Percentiles rank a stretch among this genome's conserved stretches.
These are phyloP conservation scores for Morinoia aosen DNA, from an alignment of 2,888 invertebrate genomes.

Conservation along the genomic window DNA sequence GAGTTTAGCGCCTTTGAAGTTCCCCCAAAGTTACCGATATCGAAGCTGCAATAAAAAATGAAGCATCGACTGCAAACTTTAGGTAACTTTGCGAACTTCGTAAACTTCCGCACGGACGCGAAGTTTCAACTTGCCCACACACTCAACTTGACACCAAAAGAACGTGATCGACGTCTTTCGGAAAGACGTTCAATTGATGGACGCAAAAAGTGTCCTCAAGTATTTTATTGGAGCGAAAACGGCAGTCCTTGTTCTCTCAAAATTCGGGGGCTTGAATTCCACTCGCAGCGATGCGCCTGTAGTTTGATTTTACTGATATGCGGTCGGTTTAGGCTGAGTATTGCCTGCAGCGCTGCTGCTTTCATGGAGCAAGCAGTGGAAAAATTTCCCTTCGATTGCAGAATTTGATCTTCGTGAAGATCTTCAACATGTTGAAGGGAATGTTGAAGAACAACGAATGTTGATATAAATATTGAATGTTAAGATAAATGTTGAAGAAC, in stretches of 20 bases:
- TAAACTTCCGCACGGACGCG: neutral
- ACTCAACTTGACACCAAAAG: slow-evolving; percentile 12
- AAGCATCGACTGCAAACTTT: neutral
- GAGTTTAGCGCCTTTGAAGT: neutral
- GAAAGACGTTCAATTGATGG: neutral
- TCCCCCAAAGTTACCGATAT: neutral
- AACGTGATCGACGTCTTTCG: slow-evolving; percentile 12
- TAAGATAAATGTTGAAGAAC: no score
- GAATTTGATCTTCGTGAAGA: no score
- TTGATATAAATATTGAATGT: no score
- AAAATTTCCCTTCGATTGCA: no score
- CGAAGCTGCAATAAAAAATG: neutral
- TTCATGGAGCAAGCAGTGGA: no score
- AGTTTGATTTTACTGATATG: neutral
- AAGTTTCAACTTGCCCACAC: slow-evolving; percentile 4
- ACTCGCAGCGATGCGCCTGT: neutral
- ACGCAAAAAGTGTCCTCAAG: neutral
- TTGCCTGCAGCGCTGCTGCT: no score
- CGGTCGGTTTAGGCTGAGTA: neutral
- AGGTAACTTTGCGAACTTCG: neutral
- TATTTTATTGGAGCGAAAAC: slow-evolving; percentile 4
- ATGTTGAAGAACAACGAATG: no score
- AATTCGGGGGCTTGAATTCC: neutral
- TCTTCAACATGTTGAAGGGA: no score
- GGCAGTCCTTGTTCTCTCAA: neutral